A percentile compares a stretch with the other conserved stretches of the same genome.
phyloP scores from a whole-genome alignment of 2,797 vertebrate genomes.

The Characodon lateralis region DNA sequence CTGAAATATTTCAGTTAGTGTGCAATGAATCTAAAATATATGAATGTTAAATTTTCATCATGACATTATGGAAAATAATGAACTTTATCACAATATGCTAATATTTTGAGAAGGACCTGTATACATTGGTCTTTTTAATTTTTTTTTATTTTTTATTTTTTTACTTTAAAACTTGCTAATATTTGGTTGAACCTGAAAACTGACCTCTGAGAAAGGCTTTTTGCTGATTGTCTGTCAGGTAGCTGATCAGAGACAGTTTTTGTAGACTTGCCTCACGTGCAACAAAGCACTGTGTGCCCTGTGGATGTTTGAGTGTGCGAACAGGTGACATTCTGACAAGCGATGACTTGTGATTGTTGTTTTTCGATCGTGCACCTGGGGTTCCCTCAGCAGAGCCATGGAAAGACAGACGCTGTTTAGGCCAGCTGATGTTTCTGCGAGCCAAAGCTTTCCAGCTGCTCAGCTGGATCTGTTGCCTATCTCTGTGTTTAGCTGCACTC shows the following conservation, averaged over 20 bases:
- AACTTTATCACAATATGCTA: too few relatives aligned
- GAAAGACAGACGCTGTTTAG: slow-evolving; percentile 42
- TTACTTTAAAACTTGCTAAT: slow-evolving; percentile 33
- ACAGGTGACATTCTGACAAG: slow-evolving; percentile 66
- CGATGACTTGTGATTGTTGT: slow-evolving; percentile 56
- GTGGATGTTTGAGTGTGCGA: slow-evolving; percentile 50
- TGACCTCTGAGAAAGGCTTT: slow-evolving; percentile 51
- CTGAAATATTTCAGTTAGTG: too few relatives aligned
- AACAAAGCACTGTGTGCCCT: slow-evolving; percentile 6
- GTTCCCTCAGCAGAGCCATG: slow-evolving; percentile 20
- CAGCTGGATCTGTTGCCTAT: slow-evolving; percentile 34
- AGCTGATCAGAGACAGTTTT: slow-evolving; percentile 58
- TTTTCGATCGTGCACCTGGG: slow-evolving; percentile 65
- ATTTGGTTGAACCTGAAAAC: slow-evolving; percentile 38
- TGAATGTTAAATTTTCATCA: too few relatives aligned
- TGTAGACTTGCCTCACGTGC: slow-evolving; percentile 38
- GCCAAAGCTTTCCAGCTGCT: slow-evolving; percentile 60
- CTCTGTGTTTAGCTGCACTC: slow-evolving; percentile 39
- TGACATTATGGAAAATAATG: too few relatives aligned
- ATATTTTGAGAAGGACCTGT: too few relatives aligned
- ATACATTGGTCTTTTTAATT: background rate
- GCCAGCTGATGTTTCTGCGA: slow-evolving; percentile 58
- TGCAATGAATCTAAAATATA: too few relatives aligned
- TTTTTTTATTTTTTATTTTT: slow-evolving; percentile 32
- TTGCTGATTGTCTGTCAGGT: slow-evolving; percentile 60